Conservation (phyloP, 2,888 invertebrate species). For the Andrena bucephala region DNA sequence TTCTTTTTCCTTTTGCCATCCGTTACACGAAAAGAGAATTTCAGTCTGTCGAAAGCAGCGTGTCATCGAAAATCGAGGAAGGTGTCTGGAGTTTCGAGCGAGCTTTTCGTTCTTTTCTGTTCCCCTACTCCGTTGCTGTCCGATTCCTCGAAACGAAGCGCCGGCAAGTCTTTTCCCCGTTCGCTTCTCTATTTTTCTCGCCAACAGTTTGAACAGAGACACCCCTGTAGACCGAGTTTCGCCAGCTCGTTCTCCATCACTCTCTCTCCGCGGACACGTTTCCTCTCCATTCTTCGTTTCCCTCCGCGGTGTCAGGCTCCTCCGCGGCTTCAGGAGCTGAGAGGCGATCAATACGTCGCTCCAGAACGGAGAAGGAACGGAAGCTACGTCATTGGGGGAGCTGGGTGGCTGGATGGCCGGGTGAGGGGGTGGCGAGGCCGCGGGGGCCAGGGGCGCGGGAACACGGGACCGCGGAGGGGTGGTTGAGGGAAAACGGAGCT, state of each 20-base stretch:
- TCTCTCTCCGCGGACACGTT: slow-evolving; percentile 58
- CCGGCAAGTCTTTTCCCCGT: slow-evolving; percentile 33
- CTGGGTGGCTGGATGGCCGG: slow-evolving; percentile 47
- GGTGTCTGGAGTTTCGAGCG: not conserved
- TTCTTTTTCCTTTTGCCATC: too few relatives aligned
- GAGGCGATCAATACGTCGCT: slow-evolving; percentile 83
- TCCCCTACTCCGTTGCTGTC: not conserved
- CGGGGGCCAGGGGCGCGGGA: slow-evolving; percentile 1
- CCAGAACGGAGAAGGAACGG: slow-evolving; percentile 77
- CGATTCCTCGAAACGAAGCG: not conserved
- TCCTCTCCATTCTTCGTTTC: slow-evolving; percentile 69
- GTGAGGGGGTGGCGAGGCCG: slow-evolving; percentile 19
- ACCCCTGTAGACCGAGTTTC: slow-evolving; percentile 38
- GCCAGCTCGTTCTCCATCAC: slow-evolving; percentile 33
- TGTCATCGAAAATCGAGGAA: too few relatives aligned
- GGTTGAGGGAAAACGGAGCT: slow-evolving; percentile 65
- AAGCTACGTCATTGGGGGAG: slow-evolving; percentile 75
- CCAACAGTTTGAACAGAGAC: slow-evolving; percentile 53
- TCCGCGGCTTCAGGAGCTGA: slow-evolving; percentile 72
- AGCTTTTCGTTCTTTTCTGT: not conserved
- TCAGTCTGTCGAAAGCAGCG: too few relatives aligned
- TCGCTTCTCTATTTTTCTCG: slow-evolving; percentile 50
- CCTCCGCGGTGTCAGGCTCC: slow-evolving; percentile 72
- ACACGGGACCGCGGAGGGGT: slow-evolving; percentile 19
- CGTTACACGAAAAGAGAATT: too few relatives aligned